These are phyloP conservation scores for Chesias legatella DNA, from an alignment of 2,888 invertebrate genomes.

Conservation along the genomic window DNA sequence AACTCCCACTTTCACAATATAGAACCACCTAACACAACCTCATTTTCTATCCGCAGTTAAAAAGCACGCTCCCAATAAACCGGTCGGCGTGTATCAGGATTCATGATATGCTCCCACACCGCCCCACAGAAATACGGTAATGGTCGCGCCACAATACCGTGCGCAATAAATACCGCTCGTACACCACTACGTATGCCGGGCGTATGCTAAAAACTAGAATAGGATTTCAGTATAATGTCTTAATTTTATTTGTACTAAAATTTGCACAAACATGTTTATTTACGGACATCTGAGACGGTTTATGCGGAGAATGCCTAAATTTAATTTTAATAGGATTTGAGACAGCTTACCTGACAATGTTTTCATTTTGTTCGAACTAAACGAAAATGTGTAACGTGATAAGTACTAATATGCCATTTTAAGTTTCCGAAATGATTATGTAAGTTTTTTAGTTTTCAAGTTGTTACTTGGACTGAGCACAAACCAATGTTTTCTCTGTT, in stretches of 20 bases:
- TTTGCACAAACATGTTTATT: no score
- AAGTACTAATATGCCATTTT: no score
- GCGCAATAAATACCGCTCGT: slow-evolving; percentile 74
- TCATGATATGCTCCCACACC: slow-evolving; percentile 71
- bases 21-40: slow-evolving; percentile 28
- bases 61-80: slow-evolving; percentile 51
- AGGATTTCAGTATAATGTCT: not conserved
- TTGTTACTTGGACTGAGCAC: no score
- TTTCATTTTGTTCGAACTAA: no score
- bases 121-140: slow-evolving; percentile 75
- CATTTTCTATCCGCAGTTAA: slow-evolving; percentile 37
- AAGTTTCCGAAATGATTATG: no score
- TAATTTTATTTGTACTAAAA: not conserved
- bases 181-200: slow-evolving; percentile 61
- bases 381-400: no score
- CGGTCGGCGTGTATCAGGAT: slow-evolving; percentile 73
- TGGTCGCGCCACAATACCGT: slow-evolving; percentile 76
- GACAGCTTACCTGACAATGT: no score
- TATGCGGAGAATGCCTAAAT: no score
- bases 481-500: no score
- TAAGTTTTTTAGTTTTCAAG: no score
- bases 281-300: no score
- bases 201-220: slow-evolving; percentile 19
- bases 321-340: no score
- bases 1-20: slow-evolving; percentile 23